These are phyloP conservation scores for Caenorhabditis wallacei DNA, from an alignment of 2,888 invertebrate species.

Conservation along the genomic window DNA sequence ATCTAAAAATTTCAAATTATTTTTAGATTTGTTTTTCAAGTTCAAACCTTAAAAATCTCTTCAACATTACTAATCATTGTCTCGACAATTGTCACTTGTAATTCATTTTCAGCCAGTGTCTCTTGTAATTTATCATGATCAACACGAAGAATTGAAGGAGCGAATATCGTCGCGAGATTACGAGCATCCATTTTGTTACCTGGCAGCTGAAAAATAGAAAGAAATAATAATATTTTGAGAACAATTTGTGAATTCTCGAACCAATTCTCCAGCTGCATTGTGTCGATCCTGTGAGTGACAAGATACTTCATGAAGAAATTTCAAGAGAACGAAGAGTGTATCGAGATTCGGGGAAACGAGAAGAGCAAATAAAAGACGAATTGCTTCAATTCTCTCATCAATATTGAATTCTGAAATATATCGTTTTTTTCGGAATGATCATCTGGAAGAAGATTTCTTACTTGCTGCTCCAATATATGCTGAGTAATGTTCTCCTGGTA, in stretches of 20 bases:
- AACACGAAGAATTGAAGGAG: slow-evolving; percentile 93
- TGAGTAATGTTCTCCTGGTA: slow-evolving; percentile 92
- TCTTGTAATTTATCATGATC: slow-evolving; percentile 69
- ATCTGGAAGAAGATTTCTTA: too few relatives aligned
- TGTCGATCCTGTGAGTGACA: slow-evolving; percentile 88
- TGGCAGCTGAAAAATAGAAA: slow-evolving; percentile 79
- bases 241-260: background rate
- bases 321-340: slow-evolving; percentile 90
- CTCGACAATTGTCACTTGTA: slow-evolving; percentile 92
- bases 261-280: slow-evolving; percentile 84
- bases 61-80: slow-evolving; percentile 90
- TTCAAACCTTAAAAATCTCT: slow-evolving; percentile 87
- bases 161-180: slow-evolving; percentile 94
- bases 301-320: slow-evolving; percentile 90
- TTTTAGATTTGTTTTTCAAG: too few relatives aligned
- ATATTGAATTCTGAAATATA: slow-evolving; percentile 62
- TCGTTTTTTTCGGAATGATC: slow-evolving; percentile 69
- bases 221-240: background rate
- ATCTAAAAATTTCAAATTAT: slow-evolving; percentile 84
- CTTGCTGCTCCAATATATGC: slow-evolving; percentile 94
- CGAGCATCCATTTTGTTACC: slow-evolving; percentile 96
- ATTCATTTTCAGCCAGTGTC: slow-evolving; percentile 85
- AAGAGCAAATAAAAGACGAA: slow-evolving; percentile 88
- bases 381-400: slow-evolving; percentile 69
- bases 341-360: slow-evolving; percentile 93